Percentiles rank a stretch among this genome's conserved stretches.
Evolutionary conservation across 2,888 invertebrate genomes (phyloP).

Genomic region (Andrena marginata): DNA sequence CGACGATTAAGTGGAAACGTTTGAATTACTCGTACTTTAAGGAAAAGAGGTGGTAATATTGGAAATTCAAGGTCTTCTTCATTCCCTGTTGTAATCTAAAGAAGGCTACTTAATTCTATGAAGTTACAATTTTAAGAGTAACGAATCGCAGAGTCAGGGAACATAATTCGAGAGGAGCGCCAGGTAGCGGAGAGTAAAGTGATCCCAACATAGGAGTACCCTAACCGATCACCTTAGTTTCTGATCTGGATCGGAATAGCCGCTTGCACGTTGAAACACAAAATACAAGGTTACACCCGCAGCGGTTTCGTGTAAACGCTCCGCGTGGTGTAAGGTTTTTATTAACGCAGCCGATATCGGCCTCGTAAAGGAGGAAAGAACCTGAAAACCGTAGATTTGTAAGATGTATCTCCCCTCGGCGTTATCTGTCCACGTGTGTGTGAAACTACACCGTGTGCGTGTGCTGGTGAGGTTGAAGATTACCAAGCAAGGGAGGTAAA

Average conservation of each 20-base stretch:
- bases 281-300: conserved; percentile 61
- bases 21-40: not conserved
- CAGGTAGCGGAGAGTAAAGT: conserved; percentile 33
- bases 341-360: conserved; percentile 33
- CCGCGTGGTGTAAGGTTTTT: conserved; percentile 34
- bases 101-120: not conserved
- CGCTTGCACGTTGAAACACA: conserved; percentile 84
- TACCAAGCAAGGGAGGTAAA: conserved; percentile 9
- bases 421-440: conserved; percentile 29
- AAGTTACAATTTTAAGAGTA: not conserved
- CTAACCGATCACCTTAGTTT: conserved; percentile 61
- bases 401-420: conserved; percentile 2
- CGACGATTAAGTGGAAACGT: conserved; percentile 3
- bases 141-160: too few species aligned
- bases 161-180: not conserved
- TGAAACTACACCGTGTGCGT: conserved; percentile 27
- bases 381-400: conserved; percentile 37
- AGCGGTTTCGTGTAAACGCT: conserved; percentile 9
- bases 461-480: conserved; percentile 20
- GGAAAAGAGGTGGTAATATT: too few species aligned
- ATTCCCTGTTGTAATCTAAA: too few species aligned
- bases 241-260: conserved; percentile 82
- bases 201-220: conserved; percentile 43
- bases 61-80: too few species aligned
- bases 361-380: conserved; percentile 11